phyloP scores from a whole-genome alignment of 2,797 vertebrate genomes.

The Sarcophilus harrisii region DNA sequence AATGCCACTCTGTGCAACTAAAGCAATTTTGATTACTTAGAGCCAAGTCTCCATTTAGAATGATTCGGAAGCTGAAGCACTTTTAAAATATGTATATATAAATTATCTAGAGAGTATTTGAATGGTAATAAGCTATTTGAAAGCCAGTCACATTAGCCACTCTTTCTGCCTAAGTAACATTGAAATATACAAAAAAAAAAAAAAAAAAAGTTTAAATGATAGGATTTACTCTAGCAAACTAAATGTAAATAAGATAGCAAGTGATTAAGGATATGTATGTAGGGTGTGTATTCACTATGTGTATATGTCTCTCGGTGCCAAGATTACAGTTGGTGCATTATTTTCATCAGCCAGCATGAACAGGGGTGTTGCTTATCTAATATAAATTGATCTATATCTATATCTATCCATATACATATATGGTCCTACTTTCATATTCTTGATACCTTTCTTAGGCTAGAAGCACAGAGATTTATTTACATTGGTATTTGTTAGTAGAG shows the following conservation, averaged over 20 bases:
- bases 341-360: slow-evolving; percentile 70
- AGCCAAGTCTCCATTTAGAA: slow-evolving; percentile 92
- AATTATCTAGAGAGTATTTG: slow-evolving; percentile 87
- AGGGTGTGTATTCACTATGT: slow-evolving; percentile 20
- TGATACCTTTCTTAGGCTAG: slow-evolving; percentile 65
- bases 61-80: slow-evolving; percentile 85
- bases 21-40: slow-evolving; percentile 95
- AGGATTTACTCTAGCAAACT: slow-evolving; percentile 76
- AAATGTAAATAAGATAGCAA: slow-evolving; percentile 80
- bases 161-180: slow-evolving; percentile 76
- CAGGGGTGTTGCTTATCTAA: slow-evolving; percentile 63
- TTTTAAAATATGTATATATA: slow-evolving; percentile 76
- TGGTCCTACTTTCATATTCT: slow-evolving; percentile 6
- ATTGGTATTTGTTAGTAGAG: slow-evolving; percentile 29
- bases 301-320: slow-evolving; percentile 30
- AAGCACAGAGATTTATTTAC: slow-evolving; percentile 45
- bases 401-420: background rate
- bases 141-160: slow-evolving; percentile 84
- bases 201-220: slow-evolving; percentile 73
- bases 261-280: slow-evolving; percentile 54
- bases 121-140: slow-evolving; percentile 93
- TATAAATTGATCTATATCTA: slow-evolving; percentile 29
- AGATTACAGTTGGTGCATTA: slow-evolving; percentile 67
- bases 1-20: slow-evolving; percentile 92
- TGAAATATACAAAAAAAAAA: slow-evolving; percentile 75